phyloP scores from a whole-genome alignment of 92 coral and sea anemone species.

The Epizoanthus ramosus region DNA sequence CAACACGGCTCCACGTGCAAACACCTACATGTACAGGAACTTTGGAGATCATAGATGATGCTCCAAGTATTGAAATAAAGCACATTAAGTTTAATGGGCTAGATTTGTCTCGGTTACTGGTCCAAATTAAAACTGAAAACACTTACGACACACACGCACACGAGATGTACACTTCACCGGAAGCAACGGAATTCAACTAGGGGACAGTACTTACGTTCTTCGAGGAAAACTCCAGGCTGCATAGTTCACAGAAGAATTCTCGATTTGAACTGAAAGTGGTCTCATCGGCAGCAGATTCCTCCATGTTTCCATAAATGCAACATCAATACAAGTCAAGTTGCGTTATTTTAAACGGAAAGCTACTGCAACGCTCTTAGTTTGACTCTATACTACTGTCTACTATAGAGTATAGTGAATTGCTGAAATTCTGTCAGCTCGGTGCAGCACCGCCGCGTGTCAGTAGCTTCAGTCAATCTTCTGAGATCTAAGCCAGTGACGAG shows the following conservation, averaged over 20 bases:
- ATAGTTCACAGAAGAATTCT: constrained; percentile 74
- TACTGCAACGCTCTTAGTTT: neutral
- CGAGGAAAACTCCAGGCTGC: constrained; percentile 80
- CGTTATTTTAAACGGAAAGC: neutral
- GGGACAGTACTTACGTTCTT: constrained; percentile 55
- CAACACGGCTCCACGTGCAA: too few species aligned
- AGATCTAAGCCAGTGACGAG: neutral
- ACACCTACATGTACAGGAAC: too few species aligned
- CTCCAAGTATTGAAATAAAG: neutral
- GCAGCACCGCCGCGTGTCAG: constrained; percentile 5
- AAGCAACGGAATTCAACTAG: neutral
- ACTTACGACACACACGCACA: too few species aligned
- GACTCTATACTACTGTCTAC: too few species aligned
- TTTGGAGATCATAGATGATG: neutral
- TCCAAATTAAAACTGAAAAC: too few species aligned
- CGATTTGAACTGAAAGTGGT: constrained; percentile 34
- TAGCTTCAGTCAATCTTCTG: neutral
- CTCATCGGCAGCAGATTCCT: constrained; percentile 26
- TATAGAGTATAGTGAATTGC: neutral
- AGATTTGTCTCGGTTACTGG: too few species aligned
- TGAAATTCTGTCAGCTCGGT: neutral
- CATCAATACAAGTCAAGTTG: neutral
- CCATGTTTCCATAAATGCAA: constrained; percentile 13
- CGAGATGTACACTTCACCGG: too few species aligned
- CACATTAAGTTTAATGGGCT: neutral